Evolutionary conservation across 1,140 invertebrate genomes (phyloP), one percentile per base, ranked within the genome.

Genomic region (Aleiodes sp.): DNA sequence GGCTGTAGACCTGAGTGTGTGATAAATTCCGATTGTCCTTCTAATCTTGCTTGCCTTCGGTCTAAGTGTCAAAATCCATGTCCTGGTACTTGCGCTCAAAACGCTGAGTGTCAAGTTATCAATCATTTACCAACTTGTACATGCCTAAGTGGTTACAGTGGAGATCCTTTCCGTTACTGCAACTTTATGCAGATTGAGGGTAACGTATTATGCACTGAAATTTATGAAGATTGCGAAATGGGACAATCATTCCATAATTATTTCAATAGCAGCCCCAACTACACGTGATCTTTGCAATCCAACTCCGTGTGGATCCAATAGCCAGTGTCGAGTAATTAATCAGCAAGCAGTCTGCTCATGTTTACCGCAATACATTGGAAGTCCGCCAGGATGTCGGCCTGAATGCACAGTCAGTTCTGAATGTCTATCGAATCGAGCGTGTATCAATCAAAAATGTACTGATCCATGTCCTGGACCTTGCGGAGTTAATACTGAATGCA

Each of bases 391-490:
- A 52, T 93, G 91, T 75, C 80, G 90, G 80, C 89, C 90, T 6
- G 91, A 93, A 82, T 93, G 92, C 80, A 87, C 89, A 19, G 86
- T 87, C 1, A 91, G 91, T 74, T 84, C 89, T 12, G 91, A 92
- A 78, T 93, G 91, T 80, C 73, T 87, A 63, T 76, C 86, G 19
- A 88, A 89, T 74, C 86, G 87, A 70, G 90, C 90, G 16, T 93
- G 92, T 74, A 88, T 88, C 52, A 91, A 91, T 76, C 88, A 90
- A 68, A 92, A 90, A 83, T 93, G 92, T 78, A 83, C 88, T 4
- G 87, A 93, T 80, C 92, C 92, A 29, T 94, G 92, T 76, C 85
- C 85, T 16, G 90, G 90, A 67, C 87, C 91, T 19, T 93, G 92
- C 83, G 92, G 91, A 24, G 73, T 90, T 16, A 83, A 86, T 70